A percentile compares a stretch with the other conserved stretches of the same genome.
Conservation (phyloP, 2,888 invertebrate genomes). For the Teinopalpus imperialis region DNA sequence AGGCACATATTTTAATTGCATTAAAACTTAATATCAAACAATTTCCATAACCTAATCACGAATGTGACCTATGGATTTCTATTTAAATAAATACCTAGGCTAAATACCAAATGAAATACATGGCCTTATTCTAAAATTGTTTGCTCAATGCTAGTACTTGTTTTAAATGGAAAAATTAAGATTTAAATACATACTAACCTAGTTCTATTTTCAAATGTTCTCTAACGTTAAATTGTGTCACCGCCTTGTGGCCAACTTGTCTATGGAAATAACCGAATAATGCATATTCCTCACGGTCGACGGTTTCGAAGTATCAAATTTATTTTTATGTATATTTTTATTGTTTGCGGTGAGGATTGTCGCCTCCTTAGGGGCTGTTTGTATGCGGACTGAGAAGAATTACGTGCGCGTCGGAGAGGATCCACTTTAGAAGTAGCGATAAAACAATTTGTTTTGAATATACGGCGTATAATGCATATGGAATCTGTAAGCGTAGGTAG, state of each 20-base stretch:
- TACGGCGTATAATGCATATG: conserved; percentile 55
- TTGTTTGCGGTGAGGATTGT: conserved; percentile 76
- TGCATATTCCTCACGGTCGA: conserved; percentile 60
- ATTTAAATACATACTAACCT: not conserved
- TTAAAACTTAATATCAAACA: not conserved
- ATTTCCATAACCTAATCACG: conserved; percentile 17
- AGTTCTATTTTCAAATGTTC: conserved; percentile 3
- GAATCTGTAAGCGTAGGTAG: conserved; percentile 19
- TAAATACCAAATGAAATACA: conserved; percentile 7
- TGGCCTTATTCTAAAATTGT: not conserved
- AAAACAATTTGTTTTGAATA: conserved; percentile 74
- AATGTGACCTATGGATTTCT: conserved; percentile 12
- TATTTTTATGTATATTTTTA: conserved; percentile 79
- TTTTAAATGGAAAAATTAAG: not conserved
- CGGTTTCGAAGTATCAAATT: conserved; percentile 68
- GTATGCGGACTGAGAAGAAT: conserved; percentile 75
- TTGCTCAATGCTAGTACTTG: not conserved
- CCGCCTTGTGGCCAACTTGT: conserved; percentile 9
- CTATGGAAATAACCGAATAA: conserved; percentile 38
- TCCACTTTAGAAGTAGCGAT: conserved; percentile 69
- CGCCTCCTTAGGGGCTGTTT: conserved; percentile 76
- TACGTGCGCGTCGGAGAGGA: conserved; percentile 64
- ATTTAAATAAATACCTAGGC: conserved; percentile 3
- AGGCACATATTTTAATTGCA: conserved; percentile 4
- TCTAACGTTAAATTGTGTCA: conserved; percentile 4